Evolutionary conservation across 1,140 invertebrate genomes (phyloP), one percentile per base, ranked within the genome.

Genomic region (Grapholita molesta): DNA sequence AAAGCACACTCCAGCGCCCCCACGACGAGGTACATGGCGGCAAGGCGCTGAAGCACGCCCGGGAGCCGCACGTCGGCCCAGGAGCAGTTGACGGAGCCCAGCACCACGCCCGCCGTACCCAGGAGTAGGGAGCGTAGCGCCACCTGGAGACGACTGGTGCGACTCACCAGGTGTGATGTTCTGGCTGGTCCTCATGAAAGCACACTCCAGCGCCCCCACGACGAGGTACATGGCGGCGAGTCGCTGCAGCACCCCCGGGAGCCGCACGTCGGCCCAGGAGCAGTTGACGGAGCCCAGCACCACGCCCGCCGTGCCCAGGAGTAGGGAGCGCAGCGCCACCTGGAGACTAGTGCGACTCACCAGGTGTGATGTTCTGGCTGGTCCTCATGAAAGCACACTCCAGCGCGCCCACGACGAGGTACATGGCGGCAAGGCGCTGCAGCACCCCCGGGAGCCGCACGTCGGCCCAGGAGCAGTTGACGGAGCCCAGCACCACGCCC

Each of bases 31-130:
- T n/a, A 98, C 67, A 95, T 94, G 15, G 97, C 89, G 4, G 95
- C 96, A 74, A 98, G 94, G 38, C 98, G 92, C 85, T 99, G 97
- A 52, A 99, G 84, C 35, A 98, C 96, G 33, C 97, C 97, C 12
- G 96, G 95, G 28, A 98, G 94, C 33, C 95, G 86, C 1, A 95
- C 83, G 67, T 92, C 82, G 6, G 82, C 69, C 42, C 95, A 84
- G 5, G 89, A 88, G 30, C 83, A 78, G 48, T 86, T 82, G 11
- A 79, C 70, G 0, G 78, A 89, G 70, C 95, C 95, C 32, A 96
- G 77, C 3, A 95, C 86, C 9, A 96, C 74, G 5, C 96, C 96
- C 12, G 96, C 90, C 0, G 94, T 71, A 68, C 97, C 95, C n/a
- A 98, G 84, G 15, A 95, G 86, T 0, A 95, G 68, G 0, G 94